A percentile compares a stretch with the other conserved stretches of the same genome.
These are phyloP conservation scores for Acanthacorydalis orientalis DNA, from an alignment of 2,888 invertebrate genomes.

Conservation along the genomic window DNA sequence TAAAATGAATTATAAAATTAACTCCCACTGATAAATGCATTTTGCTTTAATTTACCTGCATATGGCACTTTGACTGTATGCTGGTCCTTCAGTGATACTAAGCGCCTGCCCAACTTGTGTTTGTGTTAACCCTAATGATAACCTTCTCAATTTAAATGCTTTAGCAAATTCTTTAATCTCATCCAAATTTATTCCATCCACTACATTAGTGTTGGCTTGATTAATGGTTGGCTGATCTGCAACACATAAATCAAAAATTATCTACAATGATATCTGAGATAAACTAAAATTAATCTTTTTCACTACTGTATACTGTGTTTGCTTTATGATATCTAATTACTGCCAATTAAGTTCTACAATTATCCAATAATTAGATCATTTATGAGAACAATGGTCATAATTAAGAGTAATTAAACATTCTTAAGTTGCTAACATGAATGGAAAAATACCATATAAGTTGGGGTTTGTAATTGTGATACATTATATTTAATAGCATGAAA, in stretches of 20 bases:
- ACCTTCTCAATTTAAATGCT: constrained; percentile 83
- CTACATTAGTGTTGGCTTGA: constrained; percentile 84
- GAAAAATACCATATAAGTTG: background rate
- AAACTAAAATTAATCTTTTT: background rate
- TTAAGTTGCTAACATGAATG: background rate
- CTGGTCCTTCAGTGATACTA: constrained; percentile 91
- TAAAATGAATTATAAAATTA: background rate
- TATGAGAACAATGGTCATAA: constrained; percentile 10
- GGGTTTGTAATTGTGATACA: background rate
- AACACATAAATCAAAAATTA: constrained; percentile 9
- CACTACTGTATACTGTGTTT: background rate
- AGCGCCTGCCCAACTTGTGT: constrained; percentile 96
- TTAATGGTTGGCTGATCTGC: constrained; percentile 84
- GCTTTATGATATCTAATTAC: constrained; percentile 6
- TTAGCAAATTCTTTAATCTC: constrained; percentile 98
- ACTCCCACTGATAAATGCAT: background rate
- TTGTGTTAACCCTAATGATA: constrained; percentile 88
- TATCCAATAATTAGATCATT: constrained; percentile 11
- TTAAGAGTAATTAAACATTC: constrained; percentile 9
- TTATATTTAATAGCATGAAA: background rate
- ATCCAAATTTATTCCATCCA: constrained; percentile 92
- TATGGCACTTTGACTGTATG: constrained; percentile 97
- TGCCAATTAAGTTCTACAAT: constrained; percentile 11
- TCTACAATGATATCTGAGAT: background rate
- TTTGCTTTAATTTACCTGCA: constrained; percentile 56